A percentile compares a stretch with the other conserved stretches of the same genome.
phyloP scores from a whole-genome alignment of 2,797 vertebrate species.

The Acipenser oxyrinchus region DNA sequence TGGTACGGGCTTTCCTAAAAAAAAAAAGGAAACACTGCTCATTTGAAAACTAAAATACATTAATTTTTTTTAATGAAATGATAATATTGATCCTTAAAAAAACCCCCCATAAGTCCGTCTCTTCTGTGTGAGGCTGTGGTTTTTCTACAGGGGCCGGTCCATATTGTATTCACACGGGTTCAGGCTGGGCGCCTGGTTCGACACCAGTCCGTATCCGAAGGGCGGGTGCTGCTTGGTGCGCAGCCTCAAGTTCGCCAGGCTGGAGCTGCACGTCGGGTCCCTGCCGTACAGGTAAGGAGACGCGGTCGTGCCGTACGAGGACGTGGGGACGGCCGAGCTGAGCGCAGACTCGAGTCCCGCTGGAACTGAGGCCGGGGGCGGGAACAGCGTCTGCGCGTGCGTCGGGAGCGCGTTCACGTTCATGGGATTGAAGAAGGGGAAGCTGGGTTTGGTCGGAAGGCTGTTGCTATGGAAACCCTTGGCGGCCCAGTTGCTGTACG shows the following conservation, averaged over 20 bases:
- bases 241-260: conserved; percentile 17
- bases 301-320: conserved; percentile 8
- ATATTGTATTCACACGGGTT: conserved; percentile 16
- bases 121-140: too few species aligned
- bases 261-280: conserved; percentile 10
- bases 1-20: too few species aligned
- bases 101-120: too few species aligned
- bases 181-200: not conserved
- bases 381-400: conserved; percentile 5
- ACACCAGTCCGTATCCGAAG: conserved; percentile 3
- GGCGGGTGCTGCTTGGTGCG: conserved; percentile 17
- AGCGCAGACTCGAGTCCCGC: conserved; percentile 15
- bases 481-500: conserved; percentile 20
- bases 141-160: conserved; percentile 23
- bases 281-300: conserved; percentile 13
- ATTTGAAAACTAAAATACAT: too few species aligned
- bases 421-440: conserved; percentile 25
- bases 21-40: too few species aligned
- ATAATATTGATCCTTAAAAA: too few species aligned
- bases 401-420: conserved; percentile 17
- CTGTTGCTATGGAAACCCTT: conserved; percentile 15
- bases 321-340: not conserved
- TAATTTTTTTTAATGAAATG: too few species aligned
- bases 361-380: conserved; percentile 7
- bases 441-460: conserved; percentile 18